Evolutionary conservation across 2,113 vertebrate species (phyloP).

Genomic region (Electrona antarctica): DNA sequence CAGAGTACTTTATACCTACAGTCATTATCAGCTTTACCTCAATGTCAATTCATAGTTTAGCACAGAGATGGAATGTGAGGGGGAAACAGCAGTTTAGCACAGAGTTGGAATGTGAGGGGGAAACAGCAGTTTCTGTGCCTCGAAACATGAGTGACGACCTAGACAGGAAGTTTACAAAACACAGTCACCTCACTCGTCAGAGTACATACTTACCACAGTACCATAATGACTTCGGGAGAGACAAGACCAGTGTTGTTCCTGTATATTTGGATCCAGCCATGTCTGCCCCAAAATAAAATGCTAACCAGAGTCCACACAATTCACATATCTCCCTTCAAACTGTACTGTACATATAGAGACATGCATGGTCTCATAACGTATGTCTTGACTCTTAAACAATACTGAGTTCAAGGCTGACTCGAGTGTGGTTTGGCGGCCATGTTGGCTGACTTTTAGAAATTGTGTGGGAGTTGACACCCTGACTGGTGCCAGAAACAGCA

Average conservation of each 20-base stretch:
- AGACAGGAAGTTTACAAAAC: slow-evolving; percentile 53
- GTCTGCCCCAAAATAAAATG: slow-evolving; percentile 59
- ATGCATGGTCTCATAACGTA: slow-evolving; percentile 11
- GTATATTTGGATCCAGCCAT: slow-evolving; percentile 45
- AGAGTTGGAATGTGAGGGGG: neutral
- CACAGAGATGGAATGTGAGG: slow-evolving; percentile 16
- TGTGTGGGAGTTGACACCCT: slow-evolving; percentile 44
- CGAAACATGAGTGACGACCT: slow-evolving; percentile 35
- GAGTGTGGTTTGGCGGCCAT: slow-evolving; percentile 50
- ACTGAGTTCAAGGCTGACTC: slow-evolving; percentile 3
- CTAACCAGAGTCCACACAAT: slow-evolving; percentile 45
- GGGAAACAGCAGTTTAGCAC: slow-evolving; percentile 14
- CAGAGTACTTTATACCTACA: slow-evolving; percentile 6
- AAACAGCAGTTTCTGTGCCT: slow-evolving; percentile 13
- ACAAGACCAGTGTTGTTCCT: slow-evolving; percentile 46
- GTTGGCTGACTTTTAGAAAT: slow-evolving; percentile 44
- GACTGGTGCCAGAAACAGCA: slow-evolving; percentile 35
- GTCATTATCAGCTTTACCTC: slow-evolving; percentile 20
- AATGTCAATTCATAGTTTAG: slow-evolving; percentile 28
- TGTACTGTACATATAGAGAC: slow-evolving; percentile 32
- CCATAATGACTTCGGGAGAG: slow-evolving; percentile 53
- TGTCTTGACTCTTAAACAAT: slow-evolving; percentile 39
- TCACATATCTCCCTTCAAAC: slow-evolving; percentile 37
- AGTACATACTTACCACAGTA: slow-evolving; percentile 44
- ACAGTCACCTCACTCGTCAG: slow-evolving; percentile 38